Base-by-base conservation (phyloP, 2,113 vertebrate genomes). In the Brachyhypopomus occidentalis region DNA sequence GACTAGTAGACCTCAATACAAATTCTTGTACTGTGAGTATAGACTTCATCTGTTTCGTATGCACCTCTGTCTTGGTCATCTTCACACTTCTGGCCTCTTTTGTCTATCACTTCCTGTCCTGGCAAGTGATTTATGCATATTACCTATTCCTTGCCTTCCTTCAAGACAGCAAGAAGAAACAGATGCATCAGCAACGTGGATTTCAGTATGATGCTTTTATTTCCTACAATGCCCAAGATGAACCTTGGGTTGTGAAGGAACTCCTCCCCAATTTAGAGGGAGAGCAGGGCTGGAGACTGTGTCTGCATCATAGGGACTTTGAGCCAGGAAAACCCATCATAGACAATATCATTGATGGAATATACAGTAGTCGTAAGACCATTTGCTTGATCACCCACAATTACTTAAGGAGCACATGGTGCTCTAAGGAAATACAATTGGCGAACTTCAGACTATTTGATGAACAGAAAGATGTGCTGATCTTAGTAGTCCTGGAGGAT, bases 221-320 rank as follows among this genome's bases (percentile, higher is more conserved):
- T 30, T 30, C 30, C 30, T 30, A 30, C 30, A 30, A 30, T 30
- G 30, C 9, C 66, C 73, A 89, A 0, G 93, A 94, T 52, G 93
- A 95, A 79, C 67, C 70, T 19, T 94, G 92, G 94, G 92, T 95
- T 60, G 75, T 90, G 8, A 14, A 62, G 16, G 75, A 92, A 59
- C 86, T 94, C 56, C 6, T 94, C 41, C 92, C 92, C 3, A 89
- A 89, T 74, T 87, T 95, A 83, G 94, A 95, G 79, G 84, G 81
- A 7, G 85, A 91, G 17, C 92, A 94, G 45, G 89, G 91, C 23
- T 93, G 92, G 93, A 94, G 34, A 25, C 64, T 94, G 77, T 94
- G 94, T 85, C 89, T 95, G 80, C 93, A 94, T 85, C 92, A 95
- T 69, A 85, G 93, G 58, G 94, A 95, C 87, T 95, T 95, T 59